Conservation (phyloP, 2,797 vertebrate genomes). For the Sebastolobus altivelis region DNA sequence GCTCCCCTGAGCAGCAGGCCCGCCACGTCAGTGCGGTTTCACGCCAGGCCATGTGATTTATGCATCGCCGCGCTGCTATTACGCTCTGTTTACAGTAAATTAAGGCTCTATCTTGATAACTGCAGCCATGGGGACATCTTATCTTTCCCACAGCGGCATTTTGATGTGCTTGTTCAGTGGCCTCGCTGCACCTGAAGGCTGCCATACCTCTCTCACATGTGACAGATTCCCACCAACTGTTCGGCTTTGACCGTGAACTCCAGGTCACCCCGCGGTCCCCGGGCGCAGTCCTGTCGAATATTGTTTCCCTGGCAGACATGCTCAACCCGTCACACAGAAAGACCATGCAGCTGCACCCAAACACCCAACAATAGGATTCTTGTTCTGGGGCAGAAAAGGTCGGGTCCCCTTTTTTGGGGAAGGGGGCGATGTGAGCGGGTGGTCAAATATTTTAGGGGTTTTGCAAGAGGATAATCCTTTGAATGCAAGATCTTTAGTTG, state of each 20-base stretch:
- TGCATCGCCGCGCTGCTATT: slow-evolving; percentile 19
- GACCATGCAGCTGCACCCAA: slow-evolving; percentile 81
- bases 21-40: slow-evolving; percentile 21
- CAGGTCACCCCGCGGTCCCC: slow-evolving; percentile 55
- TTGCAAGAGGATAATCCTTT: slow-evolving; percentile 69
- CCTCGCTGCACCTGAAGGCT: slow-evolving; percentile 55
- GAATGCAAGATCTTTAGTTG: slow-evolving; percentile 20
- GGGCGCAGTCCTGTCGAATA: slow-evolving; percentile 62
- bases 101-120: slow-evolving; percentile 55
- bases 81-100: slow-evolving; percentile 63
- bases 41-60: slow-evolving; percentile 45
- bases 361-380: slow-evolving; percentile 82
- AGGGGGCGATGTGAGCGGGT: slow-evolving; percentile 61
- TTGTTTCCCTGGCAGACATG: slow-evolving; percentile 72
- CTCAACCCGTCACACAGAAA: slow-evolving; percentile 72
- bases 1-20: slow-evolving; percentile 15
- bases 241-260: slow-evolving; percentile 67
- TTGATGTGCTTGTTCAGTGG: slow-evolving; percentile 41
- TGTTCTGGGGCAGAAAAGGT: slow-evolving; percentile 77
- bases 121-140: slow-evolving; percentile 47
- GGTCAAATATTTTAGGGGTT: slow-evolving; percentile 70
- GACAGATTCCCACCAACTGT: slow-evolving; percentile 65
- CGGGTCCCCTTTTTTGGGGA: slow-evolving; percentile 49
- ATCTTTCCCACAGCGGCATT: slow-evolving; percentile 42
- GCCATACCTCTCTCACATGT: slow-evolving; percentile 51